Conservation (phyloP, 2,797 vertebrate species). For the Syngnathus acus region DNA sequence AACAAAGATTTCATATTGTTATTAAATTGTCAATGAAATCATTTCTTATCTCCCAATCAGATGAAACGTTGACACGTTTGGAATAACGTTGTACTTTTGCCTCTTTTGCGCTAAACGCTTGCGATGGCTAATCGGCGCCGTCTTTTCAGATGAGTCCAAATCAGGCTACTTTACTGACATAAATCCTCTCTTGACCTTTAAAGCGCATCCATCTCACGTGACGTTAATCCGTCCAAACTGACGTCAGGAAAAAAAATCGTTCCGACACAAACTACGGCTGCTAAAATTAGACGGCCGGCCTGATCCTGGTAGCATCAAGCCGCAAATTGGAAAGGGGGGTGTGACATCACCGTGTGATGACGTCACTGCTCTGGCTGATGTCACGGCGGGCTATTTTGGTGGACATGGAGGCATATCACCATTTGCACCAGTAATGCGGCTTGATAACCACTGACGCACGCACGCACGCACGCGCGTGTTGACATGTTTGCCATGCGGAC, state of each 20-base stretch:
- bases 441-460: conserved; percentile 39
- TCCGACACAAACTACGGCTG: background rate
- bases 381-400: conserved; percentile 48
- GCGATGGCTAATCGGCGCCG: background rate
- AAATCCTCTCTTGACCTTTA: conserved; percentile 7
- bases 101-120: background rate
- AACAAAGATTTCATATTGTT: no score
- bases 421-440: conserved; percentile 39
- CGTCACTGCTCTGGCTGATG: conserved; percentile 34
- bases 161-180: background rate
- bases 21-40: no score
- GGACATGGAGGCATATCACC: conserved; percentile 48
- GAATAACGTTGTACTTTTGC: background rate
- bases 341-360: conserved; percentile 38
- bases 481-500: background rate
- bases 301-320: conserved; percentile 30
- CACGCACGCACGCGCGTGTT: conserved; percentile 7
- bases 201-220: background rate
- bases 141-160: background rate
- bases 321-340: conserved; percentile 19
- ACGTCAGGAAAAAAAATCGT: background rate
- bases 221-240: conserved; percentile 3
- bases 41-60: no score
- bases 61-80: no score
- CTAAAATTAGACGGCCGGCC: conserved; percentile 22